Percentiles rank a stretch among this genome's conserved stretches.
Evolutionary conservation across 2,888 invertebrate species (phyloP).

Genomic region (Dryomyza anilis): DNA sequence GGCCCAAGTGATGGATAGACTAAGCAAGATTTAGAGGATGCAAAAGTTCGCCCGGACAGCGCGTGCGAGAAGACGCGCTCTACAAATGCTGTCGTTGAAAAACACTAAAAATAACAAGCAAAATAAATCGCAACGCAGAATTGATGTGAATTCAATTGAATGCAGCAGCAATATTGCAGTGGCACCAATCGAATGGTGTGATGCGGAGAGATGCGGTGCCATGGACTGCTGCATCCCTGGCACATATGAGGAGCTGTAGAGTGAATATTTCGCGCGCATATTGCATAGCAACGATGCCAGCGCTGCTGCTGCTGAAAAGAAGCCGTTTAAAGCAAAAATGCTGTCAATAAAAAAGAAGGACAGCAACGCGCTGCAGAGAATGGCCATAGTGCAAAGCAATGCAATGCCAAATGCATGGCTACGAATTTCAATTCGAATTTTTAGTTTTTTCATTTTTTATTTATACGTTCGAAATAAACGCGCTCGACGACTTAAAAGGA

Average conservation of each 20-base stretch:
- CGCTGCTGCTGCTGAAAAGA: neutral
- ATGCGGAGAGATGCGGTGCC: neutral
- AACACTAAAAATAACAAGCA: neutral
- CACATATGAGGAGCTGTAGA: no score
- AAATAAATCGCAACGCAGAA: constrained; percentile 12
- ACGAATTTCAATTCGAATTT: constrained; percentile 16
- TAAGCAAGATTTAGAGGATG: neutral
- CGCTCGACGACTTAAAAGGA: constrained; percentile 23
- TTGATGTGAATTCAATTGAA: constrained; percentile 34
- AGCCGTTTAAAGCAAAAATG: constrained; percentile 8
- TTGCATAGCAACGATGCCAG: neutral
- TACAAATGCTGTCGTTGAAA: neutral
- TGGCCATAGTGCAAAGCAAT: neutral
- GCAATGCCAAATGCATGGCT: neutral
- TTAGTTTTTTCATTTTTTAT: neutral
- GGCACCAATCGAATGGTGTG: no score
- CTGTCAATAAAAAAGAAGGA: constrained; percentile 15
- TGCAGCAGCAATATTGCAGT: no score
- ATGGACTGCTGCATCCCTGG: neutral
- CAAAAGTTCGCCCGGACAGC: neutral
- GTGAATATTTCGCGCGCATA: no score
- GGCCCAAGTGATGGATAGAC: constrained; percentile 26
- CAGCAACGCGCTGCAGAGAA: neutral
- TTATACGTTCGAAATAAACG: constrained; percentile 1
- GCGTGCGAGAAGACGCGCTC: neutral